Base-by-base conservation (phyloP, 2,113 vertebrate genomes). In the Rhagologus leucostigma region DNA sequence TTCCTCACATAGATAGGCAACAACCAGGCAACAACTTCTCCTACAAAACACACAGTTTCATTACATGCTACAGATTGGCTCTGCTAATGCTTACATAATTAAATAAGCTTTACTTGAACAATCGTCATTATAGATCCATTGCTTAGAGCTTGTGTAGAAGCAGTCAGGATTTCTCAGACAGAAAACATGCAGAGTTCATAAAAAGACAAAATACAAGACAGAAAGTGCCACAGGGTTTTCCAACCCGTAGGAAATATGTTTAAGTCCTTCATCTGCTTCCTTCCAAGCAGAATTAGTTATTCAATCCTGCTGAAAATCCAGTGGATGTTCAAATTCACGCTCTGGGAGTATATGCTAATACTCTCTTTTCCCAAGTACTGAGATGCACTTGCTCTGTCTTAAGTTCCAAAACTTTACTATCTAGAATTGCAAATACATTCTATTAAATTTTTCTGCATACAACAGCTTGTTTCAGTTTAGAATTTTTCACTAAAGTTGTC, bases 41-140 rank as follows among this genome's bases (percentile, higher is more conserved):
- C 53, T 85, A 29, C 27, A 79, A 67, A 87, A 67, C 3, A 41
- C 3, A n/a, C 5, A 24, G 13, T 47, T 79, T 70, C 14, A 6
- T 46, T 35, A 32, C 3, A 8, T 39, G 46, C 13, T 68, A 35
- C 53, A 80, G 56, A 77, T 13, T 41, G 44, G 18, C 16, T 92
- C 24, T 78, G 60, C 9, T 77, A 62, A 65, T 39, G 17, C 16
- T 84, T 29, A 14, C 11, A 12, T 68, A 70, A 69, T 59, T 56
- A 62, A 85, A 74, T 53, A 80, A 83, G 18, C 6, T 53, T 56
- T 37, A 60, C 75, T 55, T 63, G 50, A n/a, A 44, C 39, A 70
- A 32, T 42, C 0, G 0, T 59, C 9, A 0, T 60, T 71, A 44
- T 8, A 68, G 37, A 35, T 56, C 26, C 10, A 44, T 49, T 33